These are phyloP conservation scores for Ecliptopera silaceata DNA, from an alignment of 2,888 invertebrate genomes.

Conservation along the genomic window DNA sequence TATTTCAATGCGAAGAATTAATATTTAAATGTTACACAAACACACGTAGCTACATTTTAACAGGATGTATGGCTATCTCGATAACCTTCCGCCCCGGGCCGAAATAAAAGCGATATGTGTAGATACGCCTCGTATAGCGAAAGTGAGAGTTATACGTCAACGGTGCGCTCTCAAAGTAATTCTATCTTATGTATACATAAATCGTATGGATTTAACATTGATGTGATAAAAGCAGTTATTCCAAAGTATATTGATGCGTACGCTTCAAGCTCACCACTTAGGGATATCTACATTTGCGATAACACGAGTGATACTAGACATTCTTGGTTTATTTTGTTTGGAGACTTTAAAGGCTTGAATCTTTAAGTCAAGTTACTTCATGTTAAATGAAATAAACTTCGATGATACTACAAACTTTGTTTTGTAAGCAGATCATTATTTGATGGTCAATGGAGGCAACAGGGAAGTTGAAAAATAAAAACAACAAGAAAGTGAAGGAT, in stretches of 20 bases:
- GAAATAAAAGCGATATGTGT: constrained; percentile 21
- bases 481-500: no score
- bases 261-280: constrained; percentile 12
- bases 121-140: constrained; percentile 23
- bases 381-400: no score
- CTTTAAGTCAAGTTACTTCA: not conserved
- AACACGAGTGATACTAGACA: constrained; percentile 8
- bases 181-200: constrained; percentile 26
- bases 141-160: constrained; percentile 28
- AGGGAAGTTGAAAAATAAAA: no score
- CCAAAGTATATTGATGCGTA: not conserved
- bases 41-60: no score
- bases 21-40: no score
- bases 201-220: constrained; percentile 17
- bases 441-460: no score
- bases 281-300: constrained; percentile 13
- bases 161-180: constrained; percentile 14
- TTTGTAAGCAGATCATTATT: no score
- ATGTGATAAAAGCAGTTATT: constrained; percentile 15
- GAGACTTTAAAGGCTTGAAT: not conserved
- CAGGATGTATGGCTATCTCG: constrained; percentile 17
- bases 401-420: not conserved
- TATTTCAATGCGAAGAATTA: no score
- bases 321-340: constrained; percentile 5
- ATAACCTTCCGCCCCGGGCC: constrained; percentile 21